phyloP scores from a whole-genome alignment of 2,888 invertebrate genomes.

The Ichneumoninae sp. region DNA sequence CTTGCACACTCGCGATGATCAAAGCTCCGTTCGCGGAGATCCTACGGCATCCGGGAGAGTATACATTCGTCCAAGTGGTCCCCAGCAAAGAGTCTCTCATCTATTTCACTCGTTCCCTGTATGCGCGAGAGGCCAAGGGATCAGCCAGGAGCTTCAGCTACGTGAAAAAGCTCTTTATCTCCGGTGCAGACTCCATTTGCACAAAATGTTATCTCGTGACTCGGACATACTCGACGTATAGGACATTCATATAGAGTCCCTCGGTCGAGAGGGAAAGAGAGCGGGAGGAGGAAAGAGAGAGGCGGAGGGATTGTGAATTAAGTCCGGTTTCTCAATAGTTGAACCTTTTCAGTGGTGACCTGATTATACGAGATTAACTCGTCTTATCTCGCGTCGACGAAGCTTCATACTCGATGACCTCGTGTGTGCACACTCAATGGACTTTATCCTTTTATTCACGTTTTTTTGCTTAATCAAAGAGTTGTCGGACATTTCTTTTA shows the following conservation, averaged over 20 bases:
- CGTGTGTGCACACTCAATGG: constrained; percentile 23
- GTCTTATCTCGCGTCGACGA: constrained; percentile 24
- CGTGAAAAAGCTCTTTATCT: constrained; percentile 69
- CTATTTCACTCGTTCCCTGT: constrained; percentile 32
- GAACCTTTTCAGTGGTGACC: constrained; percentile 39
- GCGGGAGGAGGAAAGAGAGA: neutral
- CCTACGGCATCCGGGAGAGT: constrained; percentile 36
- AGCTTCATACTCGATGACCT: constrained; percentile 38
- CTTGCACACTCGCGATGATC: constrained; percentile 65
- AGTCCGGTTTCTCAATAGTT: constrained; percentile 36
- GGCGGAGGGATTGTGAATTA: constrained; percentile 20
- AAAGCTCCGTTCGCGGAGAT: constrained; percentile 61
- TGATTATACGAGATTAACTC: constrained; percentile 21
- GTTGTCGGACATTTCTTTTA: neutral
- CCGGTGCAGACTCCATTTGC: constrained; percentile 62
- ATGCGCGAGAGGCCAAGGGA: neutral
- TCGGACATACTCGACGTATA: constrained; percentile 54
- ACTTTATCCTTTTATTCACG: constrained; percentile 42
- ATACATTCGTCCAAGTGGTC: constrained; percentile 65
- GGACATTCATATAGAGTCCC: constrained; percentile 71
- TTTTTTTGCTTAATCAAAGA: neutral
- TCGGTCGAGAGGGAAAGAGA: neutral
- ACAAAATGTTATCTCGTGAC: constrained; percentile 64
- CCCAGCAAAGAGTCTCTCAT: constrained; percentile 33
- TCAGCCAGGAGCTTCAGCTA: constrained; percentile 38